Conservation (phyloP, 1,140 invertebrate species). For the Brachionus plicatilis region DNA sequence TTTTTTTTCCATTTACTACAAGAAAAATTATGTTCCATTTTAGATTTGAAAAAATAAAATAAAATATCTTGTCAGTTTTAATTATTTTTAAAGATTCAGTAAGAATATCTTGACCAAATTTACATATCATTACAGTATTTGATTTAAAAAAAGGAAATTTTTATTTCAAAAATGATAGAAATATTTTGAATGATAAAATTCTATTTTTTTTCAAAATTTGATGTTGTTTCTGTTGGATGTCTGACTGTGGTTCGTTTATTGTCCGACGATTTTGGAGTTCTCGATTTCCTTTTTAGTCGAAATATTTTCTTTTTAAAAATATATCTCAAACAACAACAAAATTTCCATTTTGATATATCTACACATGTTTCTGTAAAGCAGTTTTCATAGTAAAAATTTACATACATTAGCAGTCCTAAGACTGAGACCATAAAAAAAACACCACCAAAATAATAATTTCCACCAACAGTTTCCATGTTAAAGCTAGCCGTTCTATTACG, state of each 20-base stretch:
- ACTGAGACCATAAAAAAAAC: constrained; percentile 24
- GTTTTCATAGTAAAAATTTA: constrained; percentile 32
- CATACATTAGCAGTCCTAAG: constrained; percentile 18
- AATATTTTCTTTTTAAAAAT: neutral
- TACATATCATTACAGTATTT: too few species aligned
- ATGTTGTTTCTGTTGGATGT: neutral
- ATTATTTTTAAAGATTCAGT: too few species aligned
- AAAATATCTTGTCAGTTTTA: too few species aligned
- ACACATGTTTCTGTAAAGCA: neutral
- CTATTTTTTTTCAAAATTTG: neutral
- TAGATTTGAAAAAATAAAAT: too few species aligned
- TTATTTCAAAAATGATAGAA: too few species aligned
- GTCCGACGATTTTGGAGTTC: neutral
- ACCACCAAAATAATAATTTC: constrained; percentile 21
- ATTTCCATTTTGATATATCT: neutral
- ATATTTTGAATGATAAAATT: neutral
- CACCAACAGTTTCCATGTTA: neutral
- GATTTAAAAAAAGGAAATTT: too few species aligned
- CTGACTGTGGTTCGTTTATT: neutral
- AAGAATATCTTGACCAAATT: too few species aligned
- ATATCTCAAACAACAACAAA: constrained; percentile 7
- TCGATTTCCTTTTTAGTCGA: neutral
- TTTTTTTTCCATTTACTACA: too few species aligned
- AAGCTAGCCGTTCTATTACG: neutral
- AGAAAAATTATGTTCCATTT: too few species aligned